Percentiles rank a stretch among this genome's conserved stretches.
These are phyloP conservation scores for Lytechinus variegatus DNA, from an alignment of 35 echinoderm and acorn worm genomes.

Conservation along the genomic window DNA sequence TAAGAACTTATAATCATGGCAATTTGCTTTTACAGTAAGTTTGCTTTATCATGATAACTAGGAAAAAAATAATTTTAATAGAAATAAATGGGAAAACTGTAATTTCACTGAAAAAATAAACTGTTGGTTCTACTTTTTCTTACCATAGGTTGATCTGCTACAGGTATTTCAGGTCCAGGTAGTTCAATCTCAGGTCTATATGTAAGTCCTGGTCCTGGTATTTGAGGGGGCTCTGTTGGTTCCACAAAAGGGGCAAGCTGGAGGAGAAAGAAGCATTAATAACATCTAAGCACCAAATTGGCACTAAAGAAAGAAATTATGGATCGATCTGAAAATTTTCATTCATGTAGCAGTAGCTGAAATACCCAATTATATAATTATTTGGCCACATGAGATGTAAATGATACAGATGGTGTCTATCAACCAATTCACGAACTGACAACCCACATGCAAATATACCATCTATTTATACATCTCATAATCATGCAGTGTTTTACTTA, in stretches of 20 bases:
- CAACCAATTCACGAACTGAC: neutral
- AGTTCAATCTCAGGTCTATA: neutral
- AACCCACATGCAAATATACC: neutral
- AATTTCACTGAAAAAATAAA: no score
- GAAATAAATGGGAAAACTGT: no score
- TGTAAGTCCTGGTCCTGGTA: neutral
- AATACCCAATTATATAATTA: no score
- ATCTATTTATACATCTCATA: neutral
- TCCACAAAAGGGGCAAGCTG: slow-evolving; percentile 19
- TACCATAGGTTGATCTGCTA: slow-evolving; percentile 73
- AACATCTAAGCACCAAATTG: neutral
- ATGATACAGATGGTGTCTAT: neutral
- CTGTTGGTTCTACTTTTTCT: neutral
- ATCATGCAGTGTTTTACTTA: neutral
- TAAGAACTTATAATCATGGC: no score
- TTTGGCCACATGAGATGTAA: neutral
- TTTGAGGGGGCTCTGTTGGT: slow-evolving; percentile 24
- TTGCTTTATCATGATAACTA: no score
- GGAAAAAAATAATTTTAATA: no score
- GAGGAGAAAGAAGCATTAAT: neutral
- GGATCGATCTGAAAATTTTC: neutral
- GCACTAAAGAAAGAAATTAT: neutral
- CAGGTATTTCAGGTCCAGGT: slow-evolving; percentile 58
- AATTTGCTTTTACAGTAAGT: no score
- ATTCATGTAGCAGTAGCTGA: neutral